Evolutionary conservation across 2,113 vertebrate genomes (phyloP).

Genomic region (Casuarius casuarius): DNA sequence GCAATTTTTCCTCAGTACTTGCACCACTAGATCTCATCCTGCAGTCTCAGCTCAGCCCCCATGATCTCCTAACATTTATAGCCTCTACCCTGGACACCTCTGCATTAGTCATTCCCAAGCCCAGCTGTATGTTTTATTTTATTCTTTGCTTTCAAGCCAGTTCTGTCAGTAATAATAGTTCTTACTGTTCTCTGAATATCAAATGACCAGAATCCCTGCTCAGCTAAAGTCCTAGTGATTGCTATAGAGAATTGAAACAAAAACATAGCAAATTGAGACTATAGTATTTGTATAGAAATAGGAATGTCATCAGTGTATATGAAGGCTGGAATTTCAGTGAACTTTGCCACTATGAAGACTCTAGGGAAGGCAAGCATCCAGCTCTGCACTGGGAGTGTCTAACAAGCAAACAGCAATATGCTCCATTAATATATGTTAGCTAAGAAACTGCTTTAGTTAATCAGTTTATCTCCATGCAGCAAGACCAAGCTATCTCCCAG

Average conservation of each 20-base stretch:
- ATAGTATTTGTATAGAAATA: not conserved
- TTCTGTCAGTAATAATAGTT: not conserved
- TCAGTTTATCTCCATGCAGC: not conserved
- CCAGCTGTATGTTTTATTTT: not conserved
- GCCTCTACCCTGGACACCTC: not conserved
- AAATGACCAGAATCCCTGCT: not conserved
- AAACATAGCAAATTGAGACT: not conserved
- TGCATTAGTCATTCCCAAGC: not conserved
- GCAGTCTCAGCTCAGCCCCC: not conserved
- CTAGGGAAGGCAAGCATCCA: not conserved
- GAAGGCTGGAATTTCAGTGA: not conserved
- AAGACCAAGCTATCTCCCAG: not conserved
- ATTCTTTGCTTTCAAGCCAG: not conserved
- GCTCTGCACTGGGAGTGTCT: not conserved
- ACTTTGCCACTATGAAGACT: not conserved
- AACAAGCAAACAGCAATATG: not conserved
- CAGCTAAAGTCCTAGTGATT: not conserved
- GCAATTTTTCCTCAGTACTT: not conserved
- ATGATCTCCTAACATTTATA: not conserved
- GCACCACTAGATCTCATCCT: not conserved
- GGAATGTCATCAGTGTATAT: not conserved
- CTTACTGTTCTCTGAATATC: not conserved
- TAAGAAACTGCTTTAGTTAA: not conserved
- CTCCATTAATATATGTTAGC: not conserved
- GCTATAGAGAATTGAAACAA: not conserved